phyloP scores from a whole-genome alignment of 1,140 invertebrate genomes.

The Drosophila nikananu region DNA sequence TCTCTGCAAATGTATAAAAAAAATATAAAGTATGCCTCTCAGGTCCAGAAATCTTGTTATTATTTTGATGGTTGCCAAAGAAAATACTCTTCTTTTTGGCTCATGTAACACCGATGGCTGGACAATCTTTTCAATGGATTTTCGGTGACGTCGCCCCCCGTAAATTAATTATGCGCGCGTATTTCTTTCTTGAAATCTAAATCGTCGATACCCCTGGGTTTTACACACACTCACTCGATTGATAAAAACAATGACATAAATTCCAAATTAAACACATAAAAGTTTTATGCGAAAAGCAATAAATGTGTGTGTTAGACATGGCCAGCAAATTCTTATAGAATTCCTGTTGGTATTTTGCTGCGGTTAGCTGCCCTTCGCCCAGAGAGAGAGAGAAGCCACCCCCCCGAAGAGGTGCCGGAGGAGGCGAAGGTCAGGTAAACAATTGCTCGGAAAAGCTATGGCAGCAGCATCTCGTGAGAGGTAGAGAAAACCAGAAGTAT shows the following conservation, averaged over 20 bases:
- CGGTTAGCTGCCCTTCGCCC: constrained; percentile 61
- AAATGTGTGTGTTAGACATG: constrained; percentile 77
- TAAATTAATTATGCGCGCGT: constrained; percentile 74
- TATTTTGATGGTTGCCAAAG: constrained; percentile 51
- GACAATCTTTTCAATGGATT: constrained; percentile 29
- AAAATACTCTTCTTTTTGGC: constrained; percentile 58
- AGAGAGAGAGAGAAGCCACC: constrained; percentile 17
- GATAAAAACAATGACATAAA: constrained; percentile 82
- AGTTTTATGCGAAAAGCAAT: constrained; percentile 75
- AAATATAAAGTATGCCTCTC: constrained; percentile 36
- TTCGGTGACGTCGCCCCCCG: constrained; percentile 52
- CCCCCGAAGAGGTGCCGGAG: constrained; percentile 1
- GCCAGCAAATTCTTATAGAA: constrained; percentile 46
- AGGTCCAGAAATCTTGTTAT: constrained; percentile 34
- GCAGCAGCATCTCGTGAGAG: constrained; percentile 25
- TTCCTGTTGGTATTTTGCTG: constrained; percentile 35
- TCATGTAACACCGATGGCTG: constrained; percentile 54
- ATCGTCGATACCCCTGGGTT: constrained; percentile 20
- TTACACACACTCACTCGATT: constrained; percentile 50
- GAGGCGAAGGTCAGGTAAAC: constrained; percentile 79
- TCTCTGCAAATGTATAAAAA: constrained; percentile 4
- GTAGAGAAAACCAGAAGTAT: constrained; percentile 10
- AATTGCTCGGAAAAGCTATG: constrained; percentile 32
- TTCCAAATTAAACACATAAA: constrained; percentile 83
- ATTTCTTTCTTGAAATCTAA: constrained; percentile 51